Evolutionary conservation across 2,113 vertebrate genomes (phyloP).

Genomic region (Nothocercus nigrocapillus): DNA sequence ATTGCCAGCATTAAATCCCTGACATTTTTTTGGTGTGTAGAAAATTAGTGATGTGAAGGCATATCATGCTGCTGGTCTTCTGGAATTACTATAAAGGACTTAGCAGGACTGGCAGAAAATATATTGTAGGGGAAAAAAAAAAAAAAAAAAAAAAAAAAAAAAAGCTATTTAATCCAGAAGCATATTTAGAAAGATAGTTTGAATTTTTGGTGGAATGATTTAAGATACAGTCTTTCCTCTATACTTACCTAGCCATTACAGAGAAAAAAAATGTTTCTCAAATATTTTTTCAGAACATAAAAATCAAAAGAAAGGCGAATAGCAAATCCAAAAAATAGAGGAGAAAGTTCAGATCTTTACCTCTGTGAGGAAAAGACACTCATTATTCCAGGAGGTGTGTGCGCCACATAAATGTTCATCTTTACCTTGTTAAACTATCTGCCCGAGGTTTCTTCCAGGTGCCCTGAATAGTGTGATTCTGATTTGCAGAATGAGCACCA

Average conservation of each 20-base stretch:
- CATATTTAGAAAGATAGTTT: neutral
- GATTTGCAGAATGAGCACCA: neutral
- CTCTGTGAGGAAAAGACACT: neutral
- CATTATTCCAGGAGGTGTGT: constrained; percentile 31
- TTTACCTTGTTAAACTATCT: constrained; percentile 35
- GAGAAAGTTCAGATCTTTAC: constrained; percentile 24
- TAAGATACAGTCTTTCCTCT: constrained; percentile 22
- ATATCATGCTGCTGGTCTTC: neutral
- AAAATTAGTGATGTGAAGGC: constrained; percentile 19
- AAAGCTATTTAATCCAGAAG: constrained; percentile 34
- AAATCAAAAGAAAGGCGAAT: constrained; percentile 42
- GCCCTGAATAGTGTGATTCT: neutral
- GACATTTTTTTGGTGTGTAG: neutral
- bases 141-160: neutral
- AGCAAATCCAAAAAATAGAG: neutral
- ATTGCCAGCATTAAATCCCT: constrained; percentile 16
- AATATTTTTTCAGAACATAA: constrained; percentile 19
- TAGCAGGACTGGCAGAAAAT: neutral
- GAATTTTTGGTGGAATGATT: neutral
- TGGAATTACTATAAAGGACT: constrained; percentile 32
- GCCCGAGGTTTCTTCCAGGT: constrained; percentile 5
- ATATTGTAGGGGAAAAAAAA: neutral
- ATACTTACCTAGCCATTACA: constrained; percentile 28
- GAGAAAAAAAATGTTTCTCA: constrained; percentile 37
- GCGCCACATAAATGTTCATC: constrained; percentile 50